Evolutionary conservation across 1,140 invertebrate genomes (phyloP).

Genomic region (Hermetia illucens): DNA sequence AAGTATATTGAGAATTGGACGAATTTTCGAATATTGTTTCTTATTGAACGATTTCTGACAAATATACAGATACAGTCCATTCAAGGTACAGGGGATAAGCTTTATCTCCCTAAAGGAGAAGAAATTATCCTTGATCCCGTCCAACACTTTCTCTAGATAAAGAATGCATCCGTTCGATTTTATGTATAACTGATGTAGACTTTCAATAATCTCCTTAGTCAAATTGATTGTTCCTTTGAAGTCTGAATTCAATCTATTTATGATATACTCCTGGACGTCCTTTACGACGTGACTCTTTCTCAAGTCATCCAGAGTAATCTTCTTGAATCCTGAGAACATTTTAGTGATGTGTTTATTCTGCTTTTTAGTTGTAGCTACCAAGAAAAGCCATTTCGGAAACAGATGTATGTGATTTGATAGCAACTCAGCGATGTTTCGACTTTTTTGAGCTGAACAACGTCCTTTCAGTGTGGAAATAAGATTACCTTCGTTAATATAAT

Average conservation of each 20-base stretch:
- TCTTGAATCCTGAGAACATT: slow-evolving; percentile 90
- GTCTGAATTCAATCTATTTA: slow-evolving; percentile 75
- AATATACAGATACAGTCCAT: slow-evolving; percentile 89
- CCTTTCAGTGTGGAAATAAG: slow-evolving; percentile 29
- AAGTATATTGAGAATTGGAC: slow-evolving; percentile 71
- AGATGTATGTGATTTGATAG: slow-evolving; percentile 79
- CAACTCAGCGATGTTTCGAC: slow-evolving; percentile 66
- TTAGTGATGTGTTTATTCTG: slow-evolving; percentile 72
- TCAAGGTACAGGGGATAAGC: slow-evolving; percentile 88
- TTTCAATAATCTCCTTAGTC: slow-evolving; percentile 70
- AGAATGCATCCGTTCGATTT: slow-evolving; percentile 94
- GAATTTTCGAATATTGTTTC: slow-evolving; percentile 69
- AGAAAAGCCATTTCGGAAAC: slow-evolving; percentile 85
- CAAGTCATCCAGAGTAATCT: slow-evolving; percentile 79
- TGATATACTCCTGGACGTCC: slow-evolving; percentile 91
- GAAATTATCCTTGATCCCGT: slow-evolving; percentile 84
- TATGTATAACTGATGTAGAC: slow-evolving; percentile 88
- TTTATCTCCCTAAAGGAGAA: slow-evolving; percentile 70
- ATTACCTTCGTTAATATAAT: slow-evolving; percentile 31
- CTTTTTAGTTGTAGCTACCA: slow-evolving; percentile 80
- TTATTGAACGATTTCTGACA: slow-evolving; percentile 84
- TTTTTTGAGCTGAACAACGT: slow-evolving; percentile 36
- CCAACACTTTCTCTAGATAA: slow-evolving; percentile 84
- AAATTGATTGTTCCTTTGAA: slow-evolving; percentile 30
- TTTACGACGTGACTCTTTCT: slow-evolving; percentile 75